Conservation (phyloP, 2,797 vertebrate genomes). For the Danionella dracula region DNA sequence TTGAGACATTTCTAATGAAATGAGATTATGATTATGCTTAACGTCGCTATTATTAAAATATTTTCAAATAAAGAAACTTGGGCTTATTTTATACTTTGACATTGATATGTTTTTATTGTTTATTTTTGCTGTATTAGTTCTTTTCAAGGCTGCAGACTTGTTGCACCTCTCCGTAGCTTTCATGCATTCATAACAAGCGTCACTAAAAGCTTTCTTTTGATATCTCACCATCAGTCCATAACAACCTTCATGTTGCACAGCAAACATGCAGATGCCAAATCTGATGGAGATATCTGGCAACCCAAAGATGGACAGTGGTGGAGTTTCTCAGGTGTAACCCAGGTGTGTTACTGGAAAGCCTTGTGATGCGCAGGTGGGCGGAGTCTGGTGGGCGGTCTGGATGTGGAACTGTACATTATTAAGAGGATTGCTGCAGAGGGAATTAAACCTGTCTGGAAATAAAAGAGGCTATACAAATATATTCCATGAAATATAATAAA, state of each 20-base stretch:
- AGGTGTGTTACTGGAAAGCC: no score
- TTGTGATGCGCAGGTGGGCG: no score
- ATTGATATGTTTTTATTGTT: background rate
- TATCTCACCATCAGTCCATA: background rate
- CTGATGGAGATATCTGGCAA: background rate
- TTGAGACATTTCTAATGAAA: no score
- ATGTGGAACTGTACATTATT: slow-evolving; percentile 73
- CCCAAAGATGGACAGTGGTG: background rate
- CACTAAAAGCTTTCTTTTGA: no score
- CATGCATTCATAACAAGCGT: background rate
- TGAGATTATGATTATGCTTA: no score
- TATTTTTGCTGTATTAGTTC: background rate
- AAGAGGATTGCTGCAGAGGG: slow-evolving; percentile 62
- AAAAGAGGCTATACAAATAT: slow-evolving; percentile 50
- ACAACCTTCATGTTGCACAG: background rate
- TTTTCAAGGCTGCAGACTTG: background rate
- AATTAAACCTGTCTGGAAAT: slow-evolving; percentile 49
- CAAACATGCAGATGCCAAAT: background rate
- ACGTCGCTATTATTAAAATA: no score
- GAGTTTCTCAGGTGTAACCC: no score
- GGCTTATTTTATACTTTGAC: background rate
- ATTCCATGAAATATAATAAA: slow-evolving; percentile 72
- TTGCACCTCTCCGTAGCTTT: background rate
- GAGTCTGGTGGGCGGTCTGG: no score
- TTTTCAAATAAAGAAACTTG: no score